phyloP scores from a whole-genome alignment of 2,113 vertebrate species.

The Holacanthus passer region DNA sequence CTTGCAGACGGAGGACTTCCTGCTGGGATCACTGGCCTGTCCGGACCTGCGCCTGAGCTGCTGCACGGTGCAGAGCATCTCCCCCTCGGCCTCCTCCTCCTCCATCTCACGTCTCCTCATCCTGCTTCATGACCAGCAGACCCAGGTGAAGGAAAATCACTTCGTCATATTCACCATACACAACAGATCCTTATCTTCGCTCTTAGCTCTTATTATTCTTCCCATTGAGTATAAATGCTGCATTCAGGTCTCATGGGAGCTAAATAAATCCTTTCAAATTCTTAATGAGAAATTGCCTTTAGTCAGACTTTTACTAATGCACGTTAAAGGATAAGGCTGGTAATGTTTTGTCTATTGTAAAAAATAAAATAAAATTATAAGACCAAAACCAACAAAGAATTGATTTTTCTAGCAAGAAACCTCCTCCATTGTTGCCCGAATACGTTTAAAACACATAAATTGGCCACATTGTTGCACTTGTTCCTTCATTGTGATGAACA shows the following conservation, averaged over 20 bases:
- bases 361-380: too few relatives aligned
- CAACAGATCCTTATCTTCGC: not conserved
- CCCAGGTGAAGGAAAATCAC: slow-evolving; percentile 75
- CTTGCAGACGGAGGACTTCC: slow-evolving; percentile 84
- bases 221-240: not conserved
- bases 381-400: too few relatives aligned
- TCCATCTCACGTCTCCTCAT: slow-evolving; percentile 80
- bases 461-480: not conserved
- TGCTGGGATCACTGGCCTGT: slow-evolving; percentile 78
- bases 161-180: not conserved
- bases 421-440: not conserved
- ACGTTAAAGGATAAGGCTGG: not conserved
- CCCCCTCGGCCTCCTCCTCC: slow-evolving; percentile 57
- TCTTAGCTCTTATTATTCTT: not conserved
- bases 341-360: too few relatives aligned
- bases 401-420: too few relatives aligned
- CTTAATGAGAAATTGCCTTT: not conserved
- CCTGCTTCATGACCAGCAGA: slow-evolving; percentile 79
- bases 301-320: not conserved
- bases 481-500: not conserved
- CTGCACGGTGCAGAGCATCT: slow-evolving; percentile 83
- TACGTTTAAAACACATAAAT: not conserved
- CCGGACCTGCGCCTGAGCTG: slow-evolving; percentile 82
- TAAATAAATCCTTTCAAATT: not conserved
- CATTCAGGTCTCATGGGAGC: not conserved